phyloP scores from a whole-genome alignment of 2,113 vertebrate genomes.

The Copsychus sechellarum region DNA sequence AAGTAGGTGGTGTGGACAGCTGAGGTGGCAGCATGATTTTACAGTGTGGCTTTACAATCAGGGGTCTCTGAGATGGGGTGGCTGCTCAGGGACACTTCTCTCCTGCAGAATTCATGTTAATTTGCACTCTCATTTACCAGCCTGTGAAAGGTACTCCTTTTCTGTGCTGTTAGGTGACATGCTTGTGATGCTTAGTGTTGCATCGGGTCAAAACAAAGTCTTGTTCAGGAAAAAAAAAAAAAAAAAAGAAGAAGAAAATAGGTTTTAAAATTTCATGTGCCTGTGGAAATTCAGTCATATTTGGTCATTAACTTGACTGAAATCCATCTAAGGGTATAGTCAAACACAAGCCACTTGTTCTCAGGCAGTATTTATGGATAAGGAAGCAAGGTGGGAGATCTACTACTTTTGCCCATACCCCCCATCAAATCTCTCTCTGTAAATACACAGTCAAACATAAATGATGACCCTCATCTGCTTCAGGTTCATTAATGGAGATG shows the following conservation, averaged over 20 bases:
- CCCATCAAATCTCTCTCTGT: constrained; percentile 11
- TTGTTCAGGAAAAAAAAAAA: not conserved
- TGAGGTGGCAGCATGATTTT: not conserved
- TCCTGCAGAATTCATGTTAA: not conserved
- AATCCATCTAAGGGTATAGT: not conserved
- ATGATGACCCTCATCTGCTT: constrained; percentile 30
- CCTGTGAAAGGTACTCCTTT: not conserved
- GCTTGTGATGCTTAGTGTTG: not conserved
- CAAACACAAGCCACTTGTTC: constrained; percentile 39
- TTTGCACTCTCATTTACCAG: not conserved
- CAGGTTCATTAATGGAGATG: constrained; percentile 7
- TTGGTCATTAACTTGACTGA: not conserved
- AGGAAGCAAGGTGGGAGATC: constrained; percentile 52
- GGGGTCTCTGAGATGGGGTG: not conserved
- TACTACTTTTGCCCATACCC: not conserved
- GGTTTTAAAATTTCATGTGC: not conserved
- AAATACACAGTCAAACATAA: constrained; percentile 56
- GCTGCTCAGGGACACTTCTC: not conserved
- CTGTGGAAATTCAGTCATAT: not conserved
- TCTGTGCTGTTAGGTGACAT: not conserved
- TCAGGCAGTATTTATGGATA: constrained; percentile 20
- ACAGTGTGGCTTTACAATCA: not conserved
- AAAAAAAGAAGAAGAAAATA: fast-evolving
- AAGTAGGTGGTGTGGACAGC: not conserved
- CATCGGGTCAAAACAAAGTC: not conserved